These are phyloP conservation scores for Nyctereutes procyonoides DNA, from an alignment of 2,113 vertebrate genomes.

Conservation along the genomic window DNA sequence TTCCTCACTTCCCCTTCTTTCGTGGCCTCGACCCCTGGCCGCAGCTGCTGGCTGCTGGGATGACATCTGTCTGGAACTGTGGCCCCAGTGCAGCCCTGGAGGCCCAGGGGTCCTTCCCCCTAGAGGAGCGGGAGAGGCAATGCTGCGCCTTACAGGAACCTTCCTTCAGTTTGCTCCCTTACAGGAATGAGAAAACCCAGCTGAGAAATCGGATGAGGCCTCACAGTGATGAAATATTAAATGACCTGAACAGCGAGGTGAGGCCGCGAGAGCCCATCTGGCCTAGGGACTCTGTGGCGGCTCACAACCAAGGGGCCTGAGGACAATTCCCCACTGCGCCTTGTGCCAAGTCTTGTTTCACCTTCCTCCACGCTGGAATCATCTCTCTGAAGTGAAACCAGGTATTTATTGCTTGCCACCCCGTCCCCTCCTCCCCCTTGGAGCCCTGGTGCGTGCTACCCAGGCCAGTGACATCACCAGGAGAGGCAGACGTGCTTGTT, in stretches of 20 bases:
- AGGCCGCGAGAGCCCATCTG: not conserved
- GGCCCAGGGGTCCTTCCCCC: not conserved
- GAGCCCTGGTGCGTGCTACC: not conserved
- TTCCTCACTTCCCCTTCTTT: not conserved
- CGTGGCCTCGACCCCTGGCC: not conserved
- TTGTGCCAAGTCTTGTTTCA: not conserved
- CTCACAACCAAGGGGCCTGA: not conserved
- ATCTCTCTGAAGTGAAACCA: not conserved
- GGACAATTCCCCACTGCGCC: fast-evolving
- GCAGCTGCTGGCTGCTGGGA: not conserved
- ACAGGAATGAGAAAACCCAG: not conserved
- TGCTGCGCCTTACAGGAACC: not conserved
- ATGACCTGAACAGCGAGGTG: not conserved
- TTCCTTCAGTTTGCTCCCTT: not conserved
- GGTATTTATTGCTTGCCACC: not conserved
- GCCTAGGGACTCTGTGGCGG: not conserved
- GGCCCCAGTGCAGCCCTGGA: not conserved
- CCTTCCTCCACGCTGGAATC: not conserved
- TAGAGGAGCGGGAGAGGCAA: not conserved
- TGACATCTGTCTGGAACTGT: not conserved
- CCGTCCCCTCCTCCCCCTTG: not conserved
- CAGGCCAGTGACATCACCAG: slow-evolving; percentile 46
- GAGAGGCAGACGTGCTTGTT: not conserved
- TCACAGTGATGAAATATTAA: not conserved
- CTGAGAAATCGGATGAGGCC: not conserved